Percentiles rank a stretch among this genome's conserved stretches.
Conservation (phyloP, 2,888 invertebrate genomes). For the Ashinkailepas kermadecensis region DNA sequence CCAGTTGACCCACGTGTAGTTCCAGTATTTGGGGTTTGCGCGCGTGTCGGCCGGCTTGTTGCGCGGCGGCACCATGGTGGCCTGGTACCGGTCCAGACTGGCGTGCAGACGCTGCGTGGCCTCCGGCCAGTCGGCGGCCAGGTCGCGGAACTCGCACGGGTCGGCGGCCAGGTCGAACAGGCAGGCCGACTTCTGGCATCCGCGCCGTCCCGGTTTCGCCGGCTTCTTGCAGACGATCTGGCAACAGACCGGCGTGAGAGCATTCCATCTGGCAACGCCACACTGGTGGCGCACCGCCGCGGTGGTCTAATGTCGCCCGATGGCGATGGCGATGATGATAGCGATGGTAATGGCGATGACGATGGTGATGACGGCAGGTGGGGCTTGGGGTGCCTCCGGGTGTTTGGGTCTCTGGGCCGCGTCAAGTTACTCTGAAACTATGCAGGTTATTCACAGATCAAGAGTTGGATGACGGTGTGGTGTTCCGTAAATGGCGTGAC, state of each 20-base stretch:
- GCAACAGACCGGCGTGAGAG: conserved; percentile 32
- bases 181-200: conserved; percentile 60
- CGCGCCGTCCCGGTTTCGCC: conserved; percentile 48
- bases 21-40: conserved; percentile 68
- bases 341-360: too few species aligned
- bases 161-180: conserved; percentile 71
- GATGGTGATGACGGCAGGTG: too few species aligned
- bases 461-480: too few species aligned
- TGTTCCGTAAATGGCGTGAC: too few species aligned
- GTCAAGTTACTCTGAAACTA: too few species aligned
- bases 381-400: too few species aligned
- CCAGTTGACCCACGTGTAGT: conserved; percentile 68
- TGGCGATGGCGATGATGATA: too few species aligned
- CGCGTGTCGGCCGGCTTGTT: conserved; percentile 60
- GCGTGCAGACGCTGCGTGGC: conserved; percentile 36
- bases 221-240: conserved; percentile 35
- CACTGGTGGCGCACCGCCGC: too few species aligned
- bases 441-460: too few species aligned
- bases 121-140: conserved; percentile 47
- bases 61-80: conserved; percentile 61
- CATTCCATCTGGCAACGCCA: too few species aligned
- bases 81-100: conserved; percentile 51
- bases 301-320: too few species aligned
- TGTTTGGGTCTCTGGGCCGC: too few species aligned
- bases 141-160: conserved; percentile 76